phyloP scores from a whole-genome alignment of 2,888 invertebrate genomes.

The Epinotia ramella region DNA sequence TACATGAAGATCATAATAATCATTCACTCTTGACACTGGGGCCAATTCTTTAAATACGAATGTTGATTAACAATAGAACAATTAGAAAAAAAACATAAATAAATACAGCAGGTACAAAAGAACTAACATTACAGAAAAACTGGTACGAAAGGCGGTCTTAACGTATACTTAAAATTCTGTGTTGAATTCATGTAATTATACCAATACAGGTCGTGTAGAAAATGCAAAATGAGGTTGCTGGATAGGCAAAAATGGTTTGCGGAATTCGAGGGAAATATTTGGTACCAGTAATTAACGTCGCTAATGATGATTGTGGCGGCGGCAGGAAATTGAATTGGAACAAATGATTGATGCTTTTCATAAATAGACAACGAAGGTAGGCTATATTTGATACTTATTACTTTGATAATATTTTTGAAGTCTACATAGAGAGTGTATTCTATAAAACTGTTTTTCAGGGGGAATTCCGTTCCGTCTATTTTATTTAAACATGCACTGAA shows the following conservation, averaged over 20 bases:
- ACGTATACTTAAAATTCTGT: neutral
- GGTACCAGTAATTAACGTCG: constrained; percentile 69
- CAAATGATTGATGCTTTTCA: constrained; percentile 35
- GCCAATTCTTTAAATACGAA: neutral
- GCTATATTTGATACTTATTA: neutral
- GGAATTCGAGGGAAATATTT: constrained; percentile 71
- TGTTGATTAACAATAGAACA: neutral
- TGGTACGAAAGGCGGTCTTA: too few relatives aligned
- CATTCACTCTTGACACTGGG: neutral
- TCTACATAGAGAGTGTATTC: too few relatives aligned
- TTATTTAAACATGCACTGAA: too few relatives aligned
- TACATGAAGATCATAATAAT: constrained; percentile 17
- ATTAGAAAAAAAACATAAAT: neutral
- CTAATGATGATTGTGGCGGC: constrained; percentile 72
- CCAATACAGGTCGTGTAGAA: constrained; percentile 48
- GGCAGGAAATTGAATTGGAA: constrained; percentile 18
- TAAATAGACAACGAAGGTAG: neutral
- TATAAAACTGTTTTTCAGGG: too few relatives aligned
- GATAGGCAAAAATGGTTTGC: constrained; percentile 40
- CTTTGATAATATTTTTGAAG: too few relatives aligned
- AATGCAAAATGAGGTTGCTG: constrained; percentile 55
- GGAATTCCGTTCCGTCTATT: too few relatives aligned
- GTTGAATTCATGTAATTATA: neutral
- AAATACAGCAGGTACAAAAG: neutral
- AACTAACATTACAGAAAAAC: too few relatives aligned